Percentiles rank a stretch among this genome's conserved stretches.
Conservation (phyloP, 2,113 vertebrate genomes). For the Paramisgurnus dabryanus region DNA sequence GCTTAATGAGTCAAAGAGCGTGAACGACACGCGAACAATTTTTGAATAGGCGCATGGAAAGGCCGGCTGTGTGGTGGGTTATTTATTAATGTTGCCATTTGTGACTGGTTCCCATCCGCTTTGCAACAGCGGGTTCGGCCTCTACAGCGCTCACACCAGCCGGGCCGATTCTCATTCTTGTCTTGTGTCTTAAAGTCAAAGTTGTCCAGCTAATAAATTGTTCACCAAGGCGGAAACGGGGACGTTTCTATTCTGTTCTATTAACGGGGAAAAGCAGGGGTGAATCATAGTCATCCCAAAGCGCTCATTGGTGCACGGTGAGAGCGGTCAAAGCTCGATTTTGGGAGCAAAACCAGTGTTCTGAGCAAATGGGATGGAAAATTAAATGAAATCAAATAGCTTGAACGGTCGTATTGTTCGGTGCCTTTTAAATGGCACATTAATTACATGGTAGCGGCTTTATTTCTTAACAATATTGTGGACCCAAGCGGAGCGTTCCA, state of each 20-base stretch:
- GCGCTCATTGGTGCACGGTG: constrained; percentile 85
- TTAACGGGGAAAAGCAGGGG: constrained; percentile 79
- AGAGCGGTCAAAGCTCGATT: constrained; percentile 79
- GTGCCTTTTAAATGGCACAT: constrained; percentile 94
- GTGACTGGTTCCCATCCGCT: constrained; percentile 90
- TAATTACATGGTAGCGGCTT: constrained; percentile 97
- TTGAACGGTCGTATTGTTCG: constrained; percentile 92
- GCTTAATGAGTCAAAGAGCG: constrained; percentile 87
- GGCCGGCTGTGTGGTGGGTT: constrained; percentile 88
- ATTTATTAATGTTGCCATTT: constrained; percentile 97
- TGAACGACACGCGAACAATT: constrained; percentile 97
- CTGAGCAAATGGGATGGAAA: constrained; percentile 98
- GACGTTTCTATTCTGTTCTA: constrained; percentile 85
- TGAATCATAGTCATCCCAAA: constrained; percentile 79
- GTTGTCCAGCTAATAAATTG: constrained; percentile 87
- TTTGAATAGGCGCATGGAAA: constrained; percentile 91
- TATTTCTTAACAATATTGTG: constrained; percentile 90
- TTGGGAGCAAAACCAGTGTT: constrained; percentile 89
- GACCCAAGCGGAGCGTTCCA: constrained; percentile 90
- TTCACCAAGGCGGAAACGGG: constrained; percentile 81
- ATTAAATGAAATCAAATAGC: constrained; percentile 99
- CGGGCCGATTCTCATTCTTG: constrained; percentile 81
- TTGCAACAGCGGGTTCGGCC: constrained; percentile 77
- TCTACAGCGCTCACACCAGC: constrained; percentile 85
- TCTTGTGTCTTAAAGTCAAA: constrained; percentile 83